Percentiles rank a stretch among this genome's conserved stretches.
Conservation (phyloP, 2,888 invertebrate genomes). For the Phengaris arion region DNA sequence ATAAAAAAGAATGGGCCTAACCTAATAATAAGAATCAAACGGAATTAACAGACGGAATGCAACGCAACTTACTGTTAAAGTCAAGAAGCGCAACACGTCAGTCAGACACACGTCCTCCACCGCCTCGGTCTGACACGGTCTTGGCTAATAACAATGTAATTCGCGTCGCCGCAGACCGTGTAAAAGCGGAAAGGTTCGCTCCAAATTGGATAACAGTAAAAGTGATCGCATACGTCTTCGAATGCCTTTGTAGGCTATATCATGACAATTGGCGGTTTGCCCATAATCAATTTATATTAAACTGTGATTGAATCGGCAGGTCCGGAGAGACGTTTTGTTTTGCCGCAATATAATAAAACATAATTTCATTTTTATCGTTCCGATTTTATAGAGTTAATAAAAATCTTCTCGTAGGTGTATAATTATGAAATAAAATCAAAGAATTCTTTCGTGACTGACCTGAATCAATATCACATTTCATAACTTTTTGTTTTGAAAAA, state of each 20-base stretch:
- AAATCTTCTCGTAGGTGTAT: background rate
- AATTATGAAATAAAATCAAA: background rate
- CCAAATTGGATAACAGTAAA: constrained; percentile 79
- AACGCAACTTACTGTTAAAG: background rate
- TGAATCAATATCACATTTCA: background rate
- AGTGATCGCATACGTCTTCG: constrained; percentile 75
- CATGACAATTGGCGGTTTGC: constrained; percentile 61
- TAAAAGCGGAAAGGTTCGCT: constrained; percentile 76
- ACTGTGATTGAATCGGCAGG: constrained; percentile 28
- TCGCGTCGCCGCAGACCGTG: constrained; percentile 70
- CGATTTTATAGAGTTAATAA: background rate
- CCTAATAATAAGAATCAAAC: constrained; percentile 8
- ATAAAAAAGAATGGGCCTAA: background rate
- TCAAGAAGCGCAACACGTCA: constrained; percentile 47
- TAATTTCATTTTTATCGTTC: background rate
- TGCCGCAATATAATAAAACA: constrained; percentile 20
- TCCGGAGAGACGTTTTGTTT: background rate
- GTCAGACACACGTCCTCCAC: constrained; percentile 59
- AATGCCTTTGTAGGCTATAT: constrained; percentile 49
- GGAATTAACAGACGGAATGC: constrained; percentile 8
- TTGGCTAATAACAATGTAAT: constrained; percentile 61
- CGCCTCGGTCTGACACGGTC: constrained; percentile 48
- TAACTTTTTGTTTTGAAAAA: too few species aligned
- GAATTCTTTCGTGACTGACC: background rate
- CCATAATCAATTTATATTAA: constrained; percentile 54